Conservation (phyloP, 2,113 vertebrate species). For the Catagonus wagneri region DNA sequence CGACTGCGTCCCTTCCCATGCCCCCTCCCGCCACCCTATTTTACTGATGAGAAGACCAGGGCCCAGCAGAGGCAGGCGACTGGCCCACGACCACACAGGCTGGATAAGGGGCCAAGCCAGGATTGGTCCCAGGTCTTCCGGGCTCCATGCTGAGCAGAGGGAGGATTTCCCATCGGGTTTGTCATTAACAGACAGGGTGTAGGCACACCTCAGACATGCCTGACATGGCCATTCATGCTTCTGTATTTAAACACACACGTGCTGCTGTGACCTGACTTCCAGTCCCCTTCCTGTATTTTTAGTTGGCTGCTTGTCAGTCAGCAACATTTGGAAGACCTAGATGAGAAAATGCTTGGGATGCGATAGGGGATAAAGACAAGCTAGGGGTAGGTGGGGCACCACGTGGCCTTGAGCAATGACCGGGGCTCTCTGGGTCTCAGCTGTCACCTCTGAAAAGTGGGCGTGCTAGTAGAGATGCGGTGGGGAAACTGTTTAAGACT, state of each 20-base stretch:
- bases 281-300: not conserved
- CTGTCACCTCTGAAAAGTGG: not conserved
- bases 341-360: not conserved
- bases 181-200: not conserved
- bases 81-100: not conserved
- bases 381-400: not conserved
- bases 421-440: not conserved
- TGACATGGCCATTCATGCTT: accelerated
- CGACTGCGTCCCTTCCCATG: accelerated
- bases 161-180: not conserved
- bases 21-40: not conserved
- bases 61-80: not conserved
- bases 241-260: too few species aligned
- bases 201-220: too few species aligned
- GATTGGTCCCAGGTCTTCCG: not conserved
- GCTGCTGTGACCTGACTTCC: accelerated
- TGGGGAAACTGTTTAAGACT: not conserved
- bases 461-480: accelerated
- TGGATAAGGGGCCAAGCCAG: not conserved
- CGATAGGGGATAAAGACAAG: not conserved
- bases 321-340: not conserved
- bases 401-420: not conserved
- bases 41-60: not conserved
- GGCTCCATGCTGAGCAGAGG: accelerated
- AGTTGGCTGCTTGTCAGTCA: not conserved